Evolutionary conservation across 2,113 vertebrate genomes (phyloP).

Genomic region (Oncorhynchus tshawytscha): DNA sequence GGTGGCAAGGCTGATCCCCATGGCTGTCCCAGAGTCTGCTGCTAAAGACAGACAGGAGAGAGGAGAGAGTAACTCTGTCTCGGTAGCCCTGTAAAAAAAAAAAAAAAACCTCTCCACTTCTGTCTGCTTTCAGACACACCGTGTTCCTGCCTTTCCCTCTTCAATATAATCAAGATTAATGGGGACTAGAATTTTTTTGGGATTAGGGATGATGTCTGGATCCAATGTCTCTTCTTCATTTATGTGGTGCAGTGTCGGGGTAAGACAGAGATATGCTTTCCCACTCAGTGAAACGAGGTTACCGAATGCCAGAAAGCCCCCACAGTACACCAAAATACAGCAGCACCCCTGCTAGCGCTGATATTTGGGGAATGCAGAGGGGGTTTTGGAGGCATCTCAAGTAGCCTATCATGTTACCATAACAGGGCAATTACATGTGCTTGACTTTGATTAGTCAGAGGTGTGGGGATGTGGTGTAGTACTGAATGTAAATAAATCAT

Average conservation of each 20-base stretch:
- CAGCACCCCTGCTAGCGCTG: neutral
- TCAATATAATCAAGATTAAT: neutral
- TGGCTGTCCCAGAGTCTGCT: slow-evolving; percentile 17
- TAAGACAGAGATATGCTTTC: neutral
- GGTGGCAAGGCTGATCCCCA: neutral
- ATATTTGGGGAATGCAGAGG: neutral
- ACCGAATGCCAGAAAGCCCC: neutral
- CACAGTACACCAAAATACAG: neutral
- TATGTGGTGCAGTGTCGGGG: neutral
- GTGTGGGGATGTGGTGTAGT: neutral
- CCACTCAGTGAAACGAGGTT: neutral
- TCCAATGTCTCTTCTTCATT: neutral
- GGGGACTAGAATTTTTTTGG: neutral
- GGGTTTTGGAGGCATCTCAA: neutral
- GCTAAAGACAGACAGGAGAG: neutral
- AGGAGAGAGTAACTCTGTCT: neutral
- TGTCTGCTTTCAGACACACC: neutral
- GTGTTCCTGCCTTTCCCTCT: neutral
- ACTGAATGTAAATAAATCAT: neutral
- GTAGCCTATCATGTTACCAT: slow-evolving; percentile 14
- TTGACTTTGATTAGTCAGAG: neutral
- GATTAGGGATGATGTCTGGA: neutral
- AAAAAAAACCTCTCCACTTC: neutral
- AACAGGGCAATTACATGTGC: slow-evolving; percentile 17
- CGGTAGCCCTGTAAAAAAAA: neutral